Evolutionary conservation across 2,888 invertebrate species (phyloP).

Genomic region (Masnerella sp.): DNA sequence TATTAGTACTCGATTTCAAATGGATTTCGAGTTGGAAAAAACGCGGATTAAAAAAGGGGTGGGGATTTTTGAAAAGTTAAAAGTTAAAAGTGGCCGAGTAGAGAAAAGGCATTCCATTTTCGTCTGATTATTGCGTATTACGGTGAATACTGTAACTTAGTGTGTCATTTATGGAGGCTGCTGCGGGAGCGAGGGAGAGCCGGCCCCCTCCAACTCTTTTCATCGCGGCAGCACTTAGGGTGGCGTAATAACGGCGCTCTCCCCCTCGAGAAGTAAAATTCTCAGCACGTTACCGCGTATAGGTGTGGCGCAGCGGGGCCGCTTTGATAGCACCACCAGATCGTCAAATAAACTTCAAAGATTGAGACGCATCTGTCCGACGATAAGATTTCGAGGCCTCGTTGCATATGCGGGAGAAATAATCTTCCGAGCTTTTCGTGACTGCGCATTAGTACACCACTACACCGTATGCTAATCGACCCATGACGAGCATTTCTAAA

Average conservation of each 20-base stretch:
- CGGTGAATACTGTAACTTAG: conserved; percentile 57
- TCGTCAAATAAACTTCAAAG: conserved; percentile 61
- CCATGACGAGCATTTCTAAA: conserved; percentile 55
- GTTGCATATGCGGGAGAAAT: conserved; percentile 57
- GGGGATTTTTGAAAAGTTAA: no score
- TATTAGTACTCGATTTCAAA: no score
- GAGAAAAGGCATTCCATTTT: conserved; percentile 49
- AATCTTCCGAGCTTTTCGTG: conserved; percentile 54
- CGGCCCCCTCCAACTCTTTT: conserved; percentile 54
- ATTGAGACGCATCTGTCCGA: conserved; percentile 63
- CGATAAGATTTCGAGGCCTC: conserved; percentile 59
- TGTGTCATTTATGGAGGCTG: conserved; percentile 54
- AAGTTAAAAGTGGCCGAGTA: conserved; percentile 15
- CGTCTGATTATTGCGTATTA: conserved; percentile 56
- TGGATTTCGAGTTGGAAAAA: no score
- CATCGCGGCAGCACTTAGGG: conserved; percentile 52
- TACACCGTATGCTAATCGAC: conserved; percentile 52
- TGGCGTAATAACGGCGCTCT: conserved; percentile 50
- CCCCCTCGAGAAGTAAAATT: conserved; percentile 55
- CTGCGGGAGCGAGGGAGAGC: conserved; percentile 52
- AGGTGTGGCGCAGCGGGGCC: conserved; percentile 47
- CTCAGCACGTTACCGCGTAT: conserved; percentile 44
- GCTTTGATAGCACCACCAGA: conserved; percentile 41
- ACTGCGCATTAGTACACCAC: conserved; percentile 55
- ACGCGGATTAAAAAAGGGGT: no score